Base-by-base conservation (phyloP, 2,113 vertebrate species). In the Callospermophilus lateralis region DNA sequence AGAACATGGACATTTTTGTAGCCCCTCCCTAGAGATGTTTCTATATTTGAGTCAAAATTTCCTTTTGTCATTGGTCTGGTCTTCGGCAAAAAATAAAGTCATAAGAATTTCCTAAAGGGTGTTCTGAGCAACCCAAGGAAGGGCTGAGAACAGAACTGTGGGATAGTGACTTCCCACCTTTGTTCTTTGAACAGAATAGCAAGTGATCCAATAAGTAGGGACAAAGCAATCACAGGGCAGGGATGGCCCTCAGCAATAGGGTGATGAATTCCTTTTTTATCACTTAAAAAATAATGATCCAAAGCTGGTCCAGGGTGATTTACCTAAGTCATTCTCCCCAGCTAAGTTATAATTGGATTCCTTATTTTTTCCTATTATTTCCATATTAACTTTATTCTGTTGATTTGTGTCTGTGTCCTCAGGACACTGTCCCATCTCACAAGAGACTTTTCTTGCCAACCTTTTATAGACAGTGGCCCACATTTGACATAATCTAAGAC, bases 311-410 rank as follows among this genome's bases (percentile, higher is more conserved):
- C 65, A 77, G 58, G 34, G n/a, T 85, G 15, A n/a, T 73, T 95
- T 92, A n/a, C 34, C n/a, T 37, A 73, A 78, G 58, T 90, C 8
- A 39, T 67, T n/a, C 63, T 72, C 13, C 34, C 8, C 78, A 55
- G 67, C 74, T 70, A 61, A 89, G 55, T 24, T 83, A 42, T 55
- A 30, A 70, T 73, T 79, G 79, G 11, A 67, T 73, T 87, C 39
- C 39, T 81, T 19, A 7, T 81, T 84, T 84, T 85, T 37, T 22
- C 37, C 61, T 39, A 0, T 72, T 84, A 39, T 96, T 16, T 72
- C 61, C 61, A 85, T 17, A 84, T 84, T 91, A 95, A 65, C 37
- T 92, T 79, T 67, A 53, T 88, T 74, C 67, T 81, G 94, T 39
- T 9, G 26, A 7, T 22, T 58, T 58, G 55, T 58, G 6, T 90